Evolutionary conservation across 2,797 vertebrate genomes (phyloP).

Genomic region (Sphenopsis melanotis): DNA sequence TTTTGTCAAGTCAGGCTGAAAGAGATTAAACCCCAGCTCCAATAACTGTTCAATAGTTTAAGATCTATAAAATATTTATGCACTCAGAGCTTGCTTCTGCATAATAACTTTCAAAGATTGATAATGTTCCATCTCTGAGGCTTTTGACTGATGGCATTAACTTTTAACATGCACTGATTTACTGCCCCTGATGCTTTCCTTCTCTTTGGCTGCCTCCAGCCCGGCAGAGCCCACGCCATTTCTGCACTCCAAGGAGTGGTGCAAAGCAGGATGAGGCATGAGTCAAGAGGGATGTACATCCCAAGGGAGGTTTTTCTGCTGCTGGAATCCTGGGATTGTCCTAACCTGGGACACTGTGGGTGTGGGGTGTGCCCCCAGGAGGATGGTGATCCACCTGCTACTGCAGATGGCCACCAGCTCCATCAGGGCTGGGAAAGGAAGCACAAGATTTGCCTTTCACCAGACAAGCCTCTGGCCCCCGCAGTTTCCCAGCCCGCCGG

Average conservation of each 20-base stretch:
- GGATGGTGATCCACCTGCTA: background rate
- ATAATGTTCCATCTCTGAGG: conserved; percentile 2
- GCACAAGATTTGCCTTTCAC: background rate
- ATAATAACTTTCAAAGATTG: conserved; percentile 19
- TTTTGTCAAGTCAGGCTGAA: conserved; percentile 20
- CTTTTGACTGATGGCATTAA: background rate
- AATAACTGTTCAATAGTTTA: conserved; percentile 46
- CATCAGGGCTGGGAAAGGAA: background rate
- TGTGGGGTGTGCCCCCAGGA: background rate
- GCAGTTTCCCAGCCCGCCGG: background rate
- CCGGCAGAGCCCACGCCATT: rapidly evolving
- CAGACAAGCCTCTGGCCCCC: background rate
- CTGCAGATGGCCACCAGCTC: rapidly evolving
- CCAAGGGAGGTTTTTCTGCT: background rate
- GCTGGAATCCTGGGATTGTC: background rate
- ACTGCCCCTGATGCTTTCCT: background rate
- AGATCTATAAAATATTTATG: conserved; percentile 39
- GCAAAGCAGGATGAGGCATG: background rate
- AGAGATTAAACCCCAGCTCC: conserved; percentile 11
- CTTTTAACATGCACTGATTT: background rate
- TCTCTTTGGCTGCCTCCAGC: background rate
- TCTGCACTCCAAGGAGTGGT: rapidly evolving
- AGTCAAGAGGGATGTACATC: background rate
- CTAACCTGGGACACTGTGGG: rapidly evolving
- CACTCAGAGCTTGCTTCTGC: conserved; percentile 10